Base-by-base conservation (phyloP, 92 coral and sea anemone species). In the Porites divaricata region DNA sequence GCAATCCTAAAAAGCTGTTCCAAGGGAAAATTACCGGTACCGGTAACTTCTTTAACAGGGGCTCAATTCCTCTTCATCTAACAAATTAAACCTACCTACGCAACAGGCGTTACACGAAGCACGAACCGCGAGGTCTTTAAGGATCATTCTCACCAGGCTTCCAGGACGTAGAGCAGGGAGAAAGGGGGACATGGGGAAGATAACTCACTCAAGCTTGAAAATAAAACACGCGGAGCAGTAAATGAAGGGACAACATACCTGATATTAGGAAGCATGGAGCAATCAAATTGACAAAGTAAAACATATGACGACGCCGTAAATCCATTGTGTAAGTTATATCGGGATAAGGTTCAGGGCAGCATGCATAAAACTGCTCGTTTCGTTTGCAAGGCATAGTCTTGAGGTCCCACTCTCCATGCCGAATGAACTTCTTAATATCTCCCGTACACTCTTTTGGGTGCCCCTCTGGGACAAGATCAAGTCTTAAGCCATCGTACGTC, bases 321-420 rank as follows among this genome's bases (percentile, higher is more conserved):
- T 87, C 81, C 74, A 94, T 74, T 16, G 95, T 94, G 82, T 87
- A 94, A 11, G 95, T 94, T 64, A 94, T 78, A 51, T 94, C 98
- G n/a, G 98, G 95, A 67, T 94, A 94, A 4, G 94, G 94, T 70
- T 89, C 92, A 9, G 93, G 93, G 52, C 98, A 94, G 62, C 98
- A 94, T 20, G 80, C 89, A 63, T 94, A 94, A n/a, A 76, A 49
- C 9, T 87, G 50, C 63, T 87, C 83, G 69, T 90, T 88, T 19
- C 95, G 83, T 63, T 73, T 74, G 80, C 94, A 94, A 2, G 86
- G 87, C 83, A 94, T 77, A 48, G 88, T 88, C 49, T 90, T 85
- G 16, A 94, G 83, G 35, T 85, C 86, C 98, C 98, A 94, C 53
- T 94, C 98, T 58, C 98, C 98, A 28, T 91, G 88, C 50, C 76